Conservation (phyloP, 2,797 vertebrate species). For the Sebastes kiyomatsui region DNA sequence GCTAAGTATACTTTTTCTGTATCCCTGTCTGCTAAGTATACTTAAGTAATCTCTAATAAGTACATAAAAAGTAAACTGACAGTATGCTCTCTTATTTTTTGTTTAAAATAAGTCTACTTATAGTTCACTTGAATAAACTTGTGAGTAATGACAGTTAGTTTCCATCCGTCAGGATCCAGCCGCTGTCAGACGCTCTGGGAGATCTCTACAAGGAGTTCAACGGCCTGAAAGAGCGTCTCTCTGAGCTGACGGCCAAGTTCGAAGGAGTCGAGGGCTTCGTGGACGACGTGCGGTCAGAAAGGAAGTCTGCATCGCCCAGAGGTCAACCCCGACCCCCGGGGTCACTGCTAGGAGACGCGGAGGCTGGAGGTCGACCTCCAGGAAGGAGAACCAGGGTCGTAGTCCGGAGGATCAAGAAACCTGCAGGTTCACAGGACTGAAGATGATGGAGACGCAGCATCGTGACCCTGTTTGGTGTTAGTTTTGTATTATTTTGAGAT, state of each 20-base stretch:
- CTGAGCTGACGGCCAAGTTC: slow-evolving; percentile 81
- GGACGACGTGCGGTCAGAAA: slow-evolving; percentile 75
- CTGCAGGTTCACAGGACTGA: slow-evolving; percentile 41
- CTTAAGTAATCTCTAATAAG: too few relatives aligned
- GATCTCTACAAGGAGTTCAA: slow-evolving; percentile 89
- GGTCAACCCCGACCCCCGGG: slow-evolving; percentile 24
- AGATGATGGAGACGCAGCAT: rapidly evolving
- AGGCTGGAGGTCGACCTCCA: slow-evolving; percentile 14
- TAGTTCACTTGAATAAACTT: background rate
- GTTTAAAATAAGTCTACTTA: too few relatives aligned
- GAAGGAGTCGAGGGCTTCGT: slow-evolving; percentile 82
- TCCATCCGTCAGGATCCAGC: slow-evolving; percentile 79
- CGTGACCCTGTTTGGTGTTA: background rate
- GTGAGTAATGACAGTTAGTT: background rate
- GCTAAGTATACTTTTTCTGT: too few relatives aligned
- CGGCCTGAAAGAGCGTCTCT: slow-evolving; percentile 83
- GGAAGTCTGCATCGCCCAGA: slow-evolving; percentile 20
- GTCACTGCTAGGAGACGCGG: background rate
- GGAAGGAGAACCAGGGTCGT: slow-evolving; percentile 68
- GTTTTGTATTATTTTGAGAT: too few relatives aligned
- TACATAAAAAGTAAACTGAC: too few relatives aligned
- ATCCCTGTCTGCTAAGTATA: too few relatives aligned
- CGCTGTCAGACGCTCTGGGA: slow-evolving; percentile 84
- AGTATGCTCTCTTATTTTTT: rapidly evolving
- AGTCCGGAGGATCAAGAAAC: slow-evolving; percentile 68